A percentile compares a stretch with the other conserved stretches of the same genome.
Conservation (phyloP, 2,113 vertebrate species). For the human region GRCh38 chr4:64334001-64334500, state of each 20-base stretch:
- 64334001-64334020: too few relatives aligned
- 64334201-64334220: neutral
- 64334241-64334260: neutral
- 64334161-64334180: neutral
- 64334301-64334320: neutral
- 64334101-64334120: neutral
- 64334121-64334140: neutral
- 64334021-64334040: too few relatives aligned
- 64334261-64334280: neutral
- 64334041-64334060: too few relatives aligned
- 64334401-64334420: neutral
- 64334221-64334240: neutral
- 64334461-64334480: neutral
- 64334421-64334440: neutral
- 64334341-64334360: neutral
- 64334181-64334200: neutral
- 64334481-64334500: neutral
- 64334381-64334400: neutral
- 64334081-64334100: too few relatives aligned
- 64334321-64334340: constrained; percentile 3
- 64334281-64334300: constrained; percentile 19
- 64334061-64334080: neutral
- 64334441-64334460: neutral
- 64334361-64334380: neutral
- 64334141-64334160: neutral